Evolutionary conservation across 2,797 vertebrate species (phyloP), one percentile per base, ranked within the genome.

Genomic region (Orestias chungarensis): DNA sequence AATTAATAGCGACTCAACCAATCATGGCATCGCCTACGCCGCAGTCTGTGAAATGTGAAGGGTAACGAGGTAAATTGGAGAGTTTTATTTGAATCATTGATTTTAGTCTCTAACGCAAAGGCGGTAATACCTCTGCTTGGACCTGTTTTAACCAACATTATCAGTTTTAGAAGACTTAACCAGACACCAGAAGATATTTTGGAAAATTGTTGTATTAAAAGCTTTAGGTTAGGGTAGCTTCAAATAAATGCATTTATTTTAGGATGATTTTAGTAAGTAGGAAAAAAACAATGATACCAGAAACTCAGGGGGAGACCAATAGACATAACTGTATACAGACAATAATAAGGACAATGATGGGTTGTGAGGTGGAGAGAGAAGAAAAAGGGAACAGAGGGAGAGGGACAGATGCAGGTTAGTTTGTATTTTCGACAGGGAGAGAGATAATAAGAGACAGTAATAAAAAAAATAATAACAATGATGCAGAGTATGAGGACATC

Each of bases 1-100:
- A 78, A 81, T 77, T 70, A 76, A 82, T 78, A 76, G 64, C 14
- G 29, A 27, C 44, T 31, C 25, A 74, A 66, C 23, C 35, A 70
- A 54, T 55, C 49, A 46, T 43, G 46, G 10, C 20, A 12, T 62
- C 12, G 57, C 14, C 1, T 14, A 12, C 18, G 8, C 9, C 29
- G 62, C 23, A 64, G 46, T 14, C 46, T 64, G 65, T 75, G 66
- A 80, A 73, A 77, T 75, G 47, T 71, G 52, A 76, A 29, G 62
- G 49, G 29, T 8, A 33, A 35, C n/a, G n/a, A 64, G 1, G 1
- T 65, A 42, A 68, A 67, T 33, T 47, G 40, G 35, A 43, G 14
- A 66, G 25, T 44, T 73, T 55, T n/a, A 11, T 73, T 50, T 46
- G 29, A 25, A 49, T 35, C 54, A 62, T 70, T 43, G 17, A 43